Evolutionary conservation across 1,140 invertebrate species (phyloP), one percentile per base, ranked within the genome.

Genomic region (Rhizoglyphus robini): DNA sequence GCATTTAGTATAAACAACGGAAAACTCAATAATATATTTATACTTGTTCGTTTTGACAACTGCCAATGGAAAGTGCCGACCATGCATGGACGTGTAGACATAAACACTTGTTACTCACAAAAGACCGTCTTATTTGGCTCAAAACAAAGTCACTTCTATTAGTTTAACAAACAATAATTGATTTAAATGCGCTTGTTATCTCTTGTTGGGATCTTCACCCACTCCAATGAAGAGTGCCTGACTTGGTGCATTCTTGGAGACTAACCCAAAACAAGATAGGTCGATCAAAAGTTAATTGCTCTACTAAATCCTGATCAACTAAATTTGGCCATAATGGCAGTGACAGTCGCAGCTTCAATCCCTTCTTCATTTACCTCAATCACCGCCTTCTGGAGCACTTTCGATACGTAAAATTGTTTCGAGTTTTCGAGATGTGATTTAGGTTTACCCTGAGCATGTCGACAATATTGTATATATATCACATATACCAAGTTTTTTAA

Each of bases 261-360:
- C 46, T 23, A 64, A 57, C 46, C 61, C n/a, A 34, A 20, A 72
- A 30, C n/a, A 72, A n/a, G 59, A 72, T 72, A 11, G 72, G 72
- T 20, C 69, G 67, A 63, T 72, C 65, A 1, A 62, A 68, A 30
- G 81, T 76, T 61, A 90, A 83, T 11, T 67, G 64, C 8, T 64
- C 46, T 31, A 65, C 58, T n/a, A n/a, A 13, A 41, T 25, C 15
- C 0, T 4, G n/a, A 27, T 74, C 74, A 27, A 80, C 78, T 54
- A 76, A 5, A 2, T 4, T 5, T 8, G 23, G 68, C 30, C 11
- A 63, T 23, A 15, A 82, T 76, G 0, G 76, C 72, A 0, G 84
- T 85, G 0, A 80, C 79, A 1, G 85, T 84, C 0, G 84, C 83
- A 2, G 83, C 84, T 71, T 84, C 83, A 0, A 86, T 87, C 20